These are phyloP conservation scores for Conops quadrifasciatus DNA, from an alignment of 2,888 invertebrate species.

Conservation along the genomic window DNA sequence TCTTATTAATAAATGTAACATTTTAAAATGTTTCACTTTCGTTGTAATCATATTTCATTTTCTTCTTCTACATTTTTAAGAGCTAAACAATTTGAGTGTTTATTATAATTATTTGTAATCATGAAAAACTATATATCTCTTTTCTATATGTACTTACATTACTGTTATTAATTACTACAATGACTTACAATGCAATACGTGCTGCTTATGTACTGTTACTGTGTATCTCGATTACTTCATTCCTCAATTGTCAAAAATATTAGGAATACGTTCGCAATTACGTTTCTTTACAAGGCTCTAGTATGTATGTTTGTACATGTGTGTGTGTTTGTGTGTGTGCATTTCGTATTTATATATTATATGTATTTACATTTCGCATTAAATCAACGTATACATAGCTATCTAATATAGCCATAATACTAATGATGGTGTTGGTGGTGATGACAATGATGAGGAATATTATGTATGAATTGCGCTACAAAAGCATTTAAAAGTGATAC, in stretches of 20 bases:
- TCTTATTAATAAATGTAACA: slow-evolving; percentile 22
- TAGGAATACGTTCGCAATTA: neutral
- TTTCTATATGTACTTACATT: slow-evolving; percentile 26
- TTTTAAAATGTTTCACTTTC: slow-evolving; percentile 18
- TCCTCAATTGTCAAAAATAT: too few species aligned
- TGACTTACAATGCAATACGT: too few species aligned
- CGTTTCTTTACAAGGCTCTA: neutral
- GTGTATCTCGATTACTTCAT: too few species aligned
- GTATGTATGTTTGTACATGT: neutral
- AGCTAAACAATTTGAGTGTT: too few species aligned
- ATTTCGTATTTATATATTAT: slow-evolving; percentile 3
- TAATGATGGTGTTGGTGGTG: too few species aligned
- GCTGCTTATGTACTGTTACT: too few species aligned
- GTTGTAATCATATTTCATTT: too few species aligned
- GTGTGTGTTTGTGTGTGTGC: neutral
- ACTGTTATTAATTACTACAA: neutral
- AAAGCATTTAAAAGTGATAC: neutral
- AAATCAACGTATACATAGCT: slow-evolving; percentile 14
- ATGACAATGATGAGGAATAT: neutral
- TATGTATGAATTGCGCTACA: neutral
- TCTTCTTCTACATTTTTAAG: too few species aligned
- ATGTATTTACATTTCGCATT: slow-evolving; percentile 35
- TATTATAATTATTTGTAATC: too few species aligned
- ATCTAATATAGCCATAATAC: neutral
- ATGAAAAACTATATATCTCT: too few species aligned